phyloP scores from a whole-genome alignment of 37 sponge, comb jelly and placozoan genomes.

The Cliona cf. orientalis region DNA sequence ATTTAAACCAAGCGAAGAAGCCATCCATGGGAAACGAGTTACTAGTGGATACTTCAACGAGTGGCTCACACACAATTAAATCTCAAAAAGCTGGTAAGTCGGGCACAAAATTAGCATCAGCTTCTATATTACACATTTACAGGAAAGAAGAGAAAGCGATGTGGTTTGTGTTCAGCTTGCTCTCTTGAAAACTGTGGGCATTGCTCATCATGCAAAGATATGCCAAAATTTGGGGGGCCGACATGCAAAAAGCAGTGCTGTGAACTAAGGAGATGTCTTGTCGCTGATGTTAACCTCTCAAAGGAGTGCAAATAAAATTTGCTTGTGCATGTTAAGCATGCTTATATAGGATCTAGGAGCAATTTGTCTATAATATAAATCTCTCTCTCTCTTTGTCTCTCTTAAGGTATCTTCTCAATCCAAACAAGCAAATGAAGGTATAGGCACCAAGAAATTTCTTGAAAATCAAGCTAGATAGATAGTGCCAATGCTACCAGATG shows the following conservation, averaged over 20 bases:
- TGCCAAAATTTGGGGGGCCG: conserved; percentile 24
- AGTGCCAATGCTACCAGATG: not conserved
- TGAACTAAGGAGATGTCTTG: conserved; percentile 4
- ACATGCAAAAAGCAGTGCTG: conserved; percentile 24
- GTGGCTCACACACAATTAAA: not conserved
- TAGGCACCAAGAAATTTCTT: not conserved
- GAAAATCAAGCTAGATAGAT: not conserved
- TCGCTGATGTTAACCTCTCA: not conserved
- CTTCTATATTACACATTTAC: not conserved
- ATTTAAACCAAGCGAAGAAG: not conserved
- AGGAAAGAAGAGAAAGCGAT: not conserved
- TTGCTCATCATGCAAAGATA: conserved; percentile 20
- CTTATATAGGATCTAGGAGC: too few relatives aligned
- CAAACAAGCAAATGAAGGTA: too few relatives aligned
- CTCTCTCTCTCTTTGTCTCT: too few relatives aligned
- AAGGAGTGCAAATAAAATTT: too few relatives aligned
- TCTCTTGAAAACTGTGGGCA: conserved; percentile 8
- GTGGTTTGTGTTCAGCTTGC: conserved; percentile 15
- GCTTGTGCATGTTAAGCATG: too few relatives aligned
- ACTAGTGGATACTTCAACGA: not conserved
- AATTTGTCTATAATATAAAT: too few relatives aligned
- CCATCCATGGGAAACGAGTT: not conserved
- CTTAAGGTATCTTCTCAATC: too few relatives aligned
- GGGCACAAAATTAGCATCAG: too few relatives aligned
- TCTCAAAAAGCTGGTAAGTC: too few relatives aligned